Conservation (phyloP, 2,888 invertebrate species). For the Eulithis prunata region DNA sequence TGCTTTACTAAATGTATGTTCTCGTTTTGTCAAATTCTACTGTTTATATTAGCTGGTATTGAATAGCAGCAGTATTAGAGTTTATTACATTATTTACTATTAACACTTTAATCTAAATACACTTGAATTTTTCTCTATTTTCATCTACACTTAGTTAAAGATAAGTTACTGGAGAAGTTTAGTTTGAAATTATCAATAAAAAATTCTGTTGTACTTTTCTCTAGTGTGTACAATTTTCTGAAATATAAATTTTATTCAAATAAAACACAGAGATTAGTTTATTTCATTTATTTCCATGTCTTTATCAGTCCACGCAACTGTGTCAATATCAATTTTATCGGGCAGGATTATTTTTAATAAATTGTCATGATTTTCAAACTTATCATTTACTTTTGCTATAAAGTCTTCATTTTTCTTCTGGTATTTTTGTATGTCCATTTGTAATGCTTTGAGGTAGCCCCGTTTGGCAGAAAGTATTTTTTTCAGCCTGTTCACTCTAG, state of each 20-base stretch:
- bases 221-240: slow-evolving; percentile 83
- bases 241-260: slow-evolving; percentile 83
- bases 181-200: slow-evolving; percentile 65
- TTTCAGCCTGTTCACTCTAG: slow-evolving; percentile 64
- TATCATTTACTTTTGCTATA: slow-evolving; percentile 61
- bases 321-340: slow-evolving; percentile 53
- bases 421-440: slow-evolving; percentile 75
- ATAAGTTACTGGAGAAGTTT: slow-evolving; percentile 66
- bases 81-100: slow-evolving; percentile 65
- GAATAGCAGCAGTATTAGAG: slow-evolving; percentile 63
- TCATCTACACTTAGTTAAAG: slow-evolving; percentile 69
- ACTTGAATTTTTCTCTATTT: slow-evolving; percentile 68
- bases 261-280: slow-evolving; percentile 58
- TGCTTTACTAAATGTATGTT: slow-evolving; percentile 54
- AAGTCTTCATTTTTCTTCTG: slow-evolving; percentile 74
- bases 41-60: slow-evolving; percentile 58
- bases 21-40: slow-evolving; percentile 32
- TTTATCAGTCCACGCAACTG: slow-evolving; percentile 60
- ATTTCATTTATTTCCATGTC: slow-evolving; percentile 61
- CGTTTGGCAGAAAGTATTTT: slow-evolving; percentile 70
- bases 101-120: slow-evolving; percentile 55
- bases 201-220: slow-evolving; percentile 80
- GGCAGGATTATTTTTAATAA: slow-evolving; percentile 51
- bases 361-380: slow-evolving; percentile 62
- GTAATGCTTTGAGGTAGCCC: slow-evolving; percentile 72